phyloP scores from a whole-genome alignment of 2,888 invertebrate species.

The Chrysotoxum bicinctum region DNA sequence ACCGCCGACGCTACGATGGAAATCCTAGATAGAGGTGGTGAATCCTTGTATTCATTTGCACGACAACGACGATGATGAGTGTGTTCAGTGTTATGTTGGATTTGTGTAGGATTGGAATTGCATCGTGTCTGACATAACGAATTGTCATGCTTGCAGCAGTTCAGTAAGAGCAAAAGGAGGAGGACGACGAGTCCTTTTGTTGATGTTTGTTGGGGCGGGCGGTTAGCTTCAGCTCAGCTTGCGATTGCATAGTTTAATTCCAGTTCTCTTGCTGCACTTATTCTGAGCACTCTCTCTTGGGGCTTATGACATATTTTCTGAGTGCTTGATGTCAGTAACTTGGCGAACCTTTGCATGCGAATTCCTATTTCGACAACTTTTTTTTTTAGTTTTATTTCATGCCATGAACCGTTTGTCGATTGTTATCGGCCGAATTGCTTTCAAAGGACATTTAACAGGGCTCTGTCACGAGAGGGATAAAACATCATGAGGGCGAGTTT shows the following conservation, averaged over 20 bases:
- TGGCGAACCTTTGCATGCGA: conserved; percentile 51
- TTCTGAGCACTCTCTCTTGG: conserved; percentile 8
- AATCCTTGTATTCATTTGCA: conserved; percentile 58
- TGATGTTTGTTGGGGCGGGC: conserved; percentile 36
- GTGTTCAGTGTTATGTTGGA: conserved; percentile 32
- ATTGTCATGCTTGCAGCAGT: conserved; percentile 52
- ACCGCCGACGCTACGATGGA: not conserved
- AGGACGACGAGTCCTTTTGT: conserved; percentile 52
- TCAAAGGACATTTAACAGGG: conserved; percentile 55
- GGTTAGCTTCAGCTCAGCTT: not conserved
- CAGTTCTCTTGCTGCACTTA: conserved; percentile 52
- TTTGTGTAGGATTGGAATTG: conserved; percentile 51
- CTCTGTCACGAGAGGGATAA: conserved; percentile 44
- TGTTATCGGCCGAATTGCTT: conserved; percentile 63
- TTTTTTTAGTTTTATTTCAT: conserved; percentile 20
- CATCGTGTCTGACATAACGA: conserved; percentile 59
- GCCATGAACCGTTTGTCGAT: conserved; percentile 46
- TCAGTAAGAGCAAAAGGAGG: not conserved
- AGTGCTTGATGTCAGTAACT: conserved; percentile 41
- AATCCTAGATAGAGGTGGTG: conserved; percentile 41
- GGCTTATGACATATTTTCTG: conserved; percentile 43
- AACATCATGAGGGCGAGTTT: conserved; percentile 31
- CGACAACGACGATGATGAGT: conserved; percentile 61
- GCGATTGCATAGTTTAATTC: conserved; percentile 53
- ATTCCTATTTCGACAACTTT: not conserved